A percentile compares a stretch with the other conserved stretches of the same genome.
These are phyloP conservation scores for Leptinotarsa haldemani DNA, from an alignment of 2,888 invertebrate genomes.

Conservation along the genomic window DNA sequence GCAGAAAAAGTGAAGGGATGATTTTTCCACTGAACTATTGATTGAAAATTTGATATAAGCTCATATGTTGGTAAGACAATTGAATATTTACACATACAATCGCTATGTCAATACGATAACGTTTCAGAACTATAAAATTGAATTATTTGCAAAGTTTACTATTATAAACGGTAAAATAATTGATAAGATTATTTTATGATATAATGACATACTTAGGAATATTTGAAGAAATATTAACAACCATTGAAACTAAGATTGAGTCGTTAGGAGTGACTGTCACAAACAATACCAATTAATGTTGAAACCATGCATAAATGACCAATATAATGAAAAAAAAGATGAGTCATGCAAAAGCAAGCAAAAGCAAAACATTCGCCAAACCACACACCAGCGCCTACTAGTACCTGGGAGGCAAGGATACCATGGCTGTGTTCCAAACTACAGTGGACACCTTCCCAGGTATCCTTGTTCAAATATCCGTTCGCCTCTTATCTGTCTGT, in stretches of 20 bases:
- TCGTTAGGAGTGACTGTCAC: neutral
- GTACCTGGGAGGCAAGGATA: conserved; percentile 75
- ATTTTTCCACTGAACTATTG: too few relatives aligned
- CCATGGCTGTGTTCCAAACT: conserved; percentile 74
- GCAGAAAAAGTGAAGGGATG: neutral
- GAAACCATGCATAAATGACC: neutral
- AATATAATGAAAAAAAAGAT: neutral
- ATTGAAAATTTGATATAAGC: too few relatives aligned
- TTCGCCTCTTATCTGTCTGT: conserved; percentile 53
- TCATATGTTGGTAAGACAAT: too few relatives aligned
- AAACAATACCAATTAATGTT: neutral
- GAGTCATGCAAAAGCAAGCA: conserved; percentile 21
- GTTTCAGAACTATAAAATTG: too few relatives aligned
- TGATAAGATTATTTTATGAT: too few relatives aligned
- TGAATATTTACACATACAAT: too few relatives aligned
- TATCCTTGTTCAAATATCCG: conserved; percentile 60
- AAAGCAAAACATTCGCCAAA: conserved; percentile 31
- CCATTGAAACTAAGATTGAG: too few relatives aligned
- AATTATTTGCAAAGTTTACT: too few relatives aligned
- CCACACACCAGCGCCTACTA: conserved; percentile 53
- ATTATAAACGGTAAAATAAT: too few relatives aligned
- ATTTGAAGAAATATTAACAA: too few relatives aligned
- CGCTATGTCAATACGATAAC: too few relatives aligned
- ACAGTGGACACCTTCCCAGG: conserved; percentile 67
- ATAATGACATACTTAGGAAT: too few relatives aligned